Percentiles rank a stretch among this genome's conserved stretches.
Evolutionary conservation across 2,113 vertebrate genomes (phyloP).

Genomic region (Tachuris rubrigastra): DNA sequence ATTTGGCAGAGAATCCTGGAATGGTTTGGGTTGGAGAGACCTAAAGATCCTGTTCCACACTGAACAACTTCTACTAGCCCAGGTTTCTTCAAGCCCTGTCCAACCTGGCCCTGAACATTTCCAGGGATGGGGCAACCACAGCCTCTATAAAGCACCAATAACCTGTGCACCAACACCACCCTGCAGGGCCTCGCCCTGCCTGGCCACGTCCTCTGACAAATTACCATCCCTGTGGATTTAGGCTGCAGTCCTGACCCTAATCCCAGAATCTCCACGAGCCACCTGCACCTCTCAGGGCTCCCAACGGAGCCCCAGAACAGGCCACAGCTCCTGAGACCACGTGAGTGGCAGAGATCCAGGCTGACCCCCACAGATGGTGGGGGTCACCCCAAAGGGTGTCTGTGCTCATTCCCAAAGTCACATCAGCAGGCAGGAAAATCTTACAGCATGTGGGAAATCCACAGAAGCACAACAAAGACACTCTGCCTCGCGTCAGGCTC

Average conservation of each 20-base stretch:
- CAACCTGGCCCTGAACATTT: not conserved
- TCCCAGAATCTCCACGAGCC: not conserved
- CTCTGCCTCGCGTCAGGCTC: not conserved
- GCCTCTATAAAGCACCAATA: not conserved
- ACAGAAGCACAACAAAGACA: not conserved
- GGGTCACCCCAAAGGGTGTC: rapidly evolving
- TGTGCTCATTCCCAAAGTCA: not conserved
- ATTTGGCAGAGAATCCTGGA: not conserved
- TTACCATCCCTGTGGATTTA: rapidly evolving
- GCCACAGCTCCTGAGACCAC: not conserved
- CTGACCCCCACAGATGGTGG: rapidly evolving
- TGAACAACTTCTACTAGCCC: not conserved
- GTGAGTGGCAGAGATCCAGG: not conserved
- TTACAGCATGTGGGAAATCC: rapidly evolving
- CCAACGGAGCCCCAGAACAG: not conserved
- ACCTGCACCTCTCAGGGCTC: not conserved
- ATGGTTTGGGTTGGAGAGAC: not conserved
- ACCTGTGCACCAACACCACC: not conserved
- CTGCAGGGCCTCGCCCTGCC: not conserved
- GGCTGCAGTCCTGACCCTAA: not conserved
- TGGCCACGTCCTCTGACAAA: not conserved
- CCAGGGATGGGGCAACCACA: not conserved
- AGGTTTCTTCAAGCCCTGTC: not conserved
- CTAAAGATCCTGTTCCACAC: not conserved
- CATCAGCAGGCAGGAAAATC: not conserved